phyloP scores from a whole-genome alignment of 2,888 invertebrate genomes.

The Epirrita christyi region DNA sequence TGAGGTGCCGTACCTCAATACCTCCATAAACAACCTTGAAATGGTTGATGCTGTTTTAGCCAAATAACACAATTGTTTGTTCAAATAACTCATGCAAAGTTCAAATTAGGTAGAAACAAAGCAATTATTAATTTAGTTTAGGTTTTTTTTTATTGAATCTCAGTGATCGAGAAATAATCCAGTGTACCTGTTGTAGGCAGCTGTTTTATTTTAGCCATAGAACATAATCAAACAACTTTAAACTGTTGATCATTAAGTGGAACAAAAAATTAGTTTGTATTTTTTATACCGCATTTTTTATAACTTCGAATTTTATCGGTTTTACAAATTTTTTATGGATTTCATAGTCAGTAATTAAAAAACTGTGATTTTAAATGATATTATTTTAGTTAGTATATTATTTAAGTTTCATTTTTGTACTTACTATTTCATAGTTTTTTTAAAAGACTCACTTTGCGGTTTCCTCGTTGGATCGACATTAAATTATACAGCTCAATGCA shows the following conservation, averaged over 20 bases:
- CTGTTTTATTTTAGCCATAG: constrained; percentile 22
- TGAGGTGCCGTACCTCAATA: too few relatives aligned
- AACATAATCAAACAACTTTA: constrained; percentile 7
- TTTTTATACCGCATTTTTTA: not conserved
- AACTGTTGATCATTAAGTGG: too few relatives aligned
- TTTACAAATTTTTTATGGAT: constrained; percentile 34
- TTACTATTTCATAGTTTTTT: constrained; percentile 35
- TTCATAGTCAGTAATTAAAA: constrained; percentile 38
- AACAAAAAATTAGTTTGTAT: not conserved
- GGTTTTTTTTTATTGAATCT: constrained; percentile 19
- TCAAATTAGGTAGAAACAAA: constrained; percentile 17
- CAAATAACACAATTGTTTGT: not conserved
- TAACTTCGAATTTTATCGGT: constrained; percentile 21
- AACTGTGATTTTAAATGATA: constrained; percentile 51
- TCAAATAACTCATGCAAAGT: not conserved
- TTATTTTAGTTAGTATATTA: constrained; percentile 36
- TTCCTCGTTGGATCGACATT: too few relatives aligned
- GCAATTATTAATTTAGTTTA: constrained; percentile 20
- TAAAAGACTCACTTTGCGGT: too few relatives aligned
- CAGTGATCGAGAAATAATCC: constrained; percentile 22
- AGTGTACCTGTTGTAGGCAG: constrained; percentile 7
- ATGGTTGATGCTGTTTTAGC: not conserved
- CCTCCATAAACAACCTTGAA: too few relatives aligned
- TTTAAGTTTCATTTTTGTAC: constrained; percentile 32
- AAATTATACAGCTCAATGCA: too few relatives aligned